Conservation (phyloP, 2,888 invertebrate genomes). For the Drosophila paranaensis region DNA sequence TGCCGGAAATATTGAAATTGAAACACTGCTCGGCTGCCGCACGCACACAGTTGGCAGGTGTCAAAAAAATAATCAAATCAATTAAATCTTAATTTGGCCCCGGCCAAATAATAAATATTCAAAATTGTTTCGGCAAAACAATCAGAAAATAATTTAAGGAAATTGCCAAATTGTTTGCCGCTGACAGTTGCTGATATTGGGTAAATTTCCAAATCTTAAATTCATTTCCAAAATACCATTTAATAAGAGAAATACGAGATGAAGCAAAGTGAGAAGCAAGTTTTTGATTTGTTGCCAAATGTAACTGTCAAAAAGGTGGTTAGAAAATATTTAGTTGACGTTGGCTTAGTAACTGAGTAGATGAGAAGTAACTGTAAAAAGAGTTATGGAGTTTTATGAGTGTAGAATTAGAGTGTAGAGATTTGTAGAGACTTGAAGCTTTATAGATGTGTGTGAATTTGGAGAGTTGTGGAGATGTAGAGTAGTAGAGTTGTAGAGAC, state of each 20-base stretch:
- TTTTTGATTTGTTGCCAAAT: neutral
- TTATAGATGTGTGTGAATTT: too few relatives aligned
- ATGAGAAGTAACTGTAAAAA: neutral
- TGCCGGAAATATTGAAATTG: neutral
- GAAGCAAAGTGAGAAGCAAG: neutral
- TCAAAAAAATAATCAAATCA: slow-evolving; percentile 20
- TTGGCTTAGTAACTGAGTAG: neutral
- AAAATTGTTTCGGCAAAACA: neutral
- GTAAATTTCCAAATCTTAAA: neutral
- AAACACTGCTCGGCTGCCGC: neutral
- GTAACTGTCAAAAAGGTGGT: neutral
- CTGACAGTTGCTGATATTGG: neutral
- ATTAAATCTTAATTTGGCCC: slow-evolving; percentile 12
- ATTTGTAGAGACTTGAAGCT: too few relatives aligned
- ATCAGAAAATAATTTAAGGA: slow-evolving; percentile 11
- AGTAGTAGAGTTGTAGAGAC: too few relatives aligned
- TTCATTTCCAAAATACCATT: neutral
- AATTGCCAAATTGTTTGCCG: slow-evolving; percentile 11
- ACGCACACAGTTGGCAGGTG: slow-evolving; percentile 20
- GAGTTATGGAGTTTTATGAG: too few relatives aligned
- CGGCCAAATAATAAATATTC: slow-evolving; percentile 2
- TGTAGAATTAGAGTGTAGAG: too few relatives aligned
- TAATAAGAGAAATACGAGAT: neutral
- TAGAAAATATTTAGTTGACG: neutral
- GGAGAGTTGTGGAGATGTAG: too few relatives aligned